Evolutionary conservation across 2,888 invertebrate genomes (phyloP).

Genomic region (Drosophila formosana): DNA sequence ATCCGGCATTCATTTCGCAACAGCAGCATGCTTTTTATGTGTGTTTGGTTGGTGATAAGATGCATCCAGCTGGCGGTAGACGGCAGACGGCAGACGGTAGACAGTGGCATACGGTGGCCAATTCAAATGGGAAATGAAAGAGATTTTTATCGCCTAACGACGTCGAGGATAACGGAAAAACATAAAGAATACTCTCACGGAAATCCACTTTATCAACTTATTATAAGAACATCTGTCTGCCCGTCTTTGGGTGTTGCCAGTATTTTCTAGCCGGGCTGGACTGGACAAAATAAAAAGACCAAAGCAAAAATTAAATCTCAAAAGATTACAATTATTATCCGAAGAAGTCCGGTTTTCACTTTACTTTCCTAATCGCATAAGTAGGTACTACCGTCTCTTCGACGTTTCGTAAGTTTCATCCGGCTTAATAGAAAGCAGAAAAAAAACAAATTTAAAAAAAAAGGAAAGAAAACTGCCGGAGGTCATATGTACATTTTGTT

Average conservation of each 20-base stretch:
- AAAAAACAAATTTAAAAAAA: background rate
- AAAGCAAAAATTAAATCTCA: background rate
- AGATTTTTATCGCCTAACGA: slow-evolving; percentile 67
- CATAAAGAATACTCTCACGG: slow-evolving; percentile 42
- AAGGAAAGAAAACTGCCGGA: background rate
- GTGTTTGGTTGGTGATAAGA: slow-evolving; percentile 23
- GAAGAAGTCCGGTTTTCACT: background rate
- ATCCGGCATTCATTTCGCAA: slow-evolving; percentile 23
- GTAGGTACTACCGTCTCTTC: background rate
- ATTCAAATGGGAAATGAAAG: slow-evolving; percentile 71
- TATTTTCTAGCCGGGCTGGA: background rate
- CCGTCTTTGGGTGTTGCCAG: background rate
- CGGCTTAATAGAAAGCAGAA: background rate
- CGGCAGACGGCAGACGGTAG: background rate
- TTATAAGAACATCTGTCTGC: slow-evolving; percentile 42
- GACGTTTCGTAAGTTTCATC: background rate
- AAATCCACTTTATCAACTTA: slow-evolving; percentile 70
- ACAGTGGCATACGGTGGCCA: background rate
- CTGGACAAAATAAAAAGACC: background rate
- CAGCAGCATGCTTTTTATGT: slow-evolving; percentile 20
- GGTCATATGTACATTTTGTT: too few species aligned
- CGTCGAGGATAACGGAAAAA: slow-evolving; percentile 16
- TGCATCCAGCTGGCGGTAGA: slow-evolving; percentile 1
- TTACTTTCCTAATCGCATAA: background rate
- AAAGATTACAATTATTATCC: slow-evolving; percentile 4